A percentile compares a stretch with the other conserved stretches of the same genome.
Evolutionary conservation across 2,888 invertebrate genomes (phyloP).

Genomic region (Spisula solida): DNA sequence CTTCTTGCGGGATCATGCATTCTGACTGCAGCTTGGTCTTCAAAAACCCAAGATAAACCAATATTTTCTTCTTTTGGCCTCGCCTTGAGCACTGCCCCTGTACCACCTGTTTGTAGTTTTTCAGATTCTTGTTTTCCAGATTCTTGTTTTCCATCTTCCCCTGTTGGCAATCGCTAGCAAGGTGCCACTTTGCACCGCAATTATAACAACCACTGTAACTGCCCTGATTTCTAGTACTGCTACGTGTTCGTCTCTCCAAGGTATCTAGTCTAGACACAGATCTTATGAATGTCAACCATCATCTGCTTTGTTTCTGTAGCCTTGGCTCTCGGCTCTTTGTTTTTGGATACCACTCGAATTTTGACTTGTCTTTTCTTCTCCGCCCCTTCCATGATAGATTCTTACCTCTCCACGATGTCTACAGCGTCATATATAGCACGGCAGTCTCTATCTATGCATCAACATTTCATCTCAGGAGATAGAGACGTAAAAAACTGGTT

Average conservation of each 20-base stretch:
- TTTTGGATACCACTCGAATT: background rate
- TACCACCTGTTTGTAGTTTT: background rate
- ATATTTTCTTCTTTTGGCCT: conserved; percentile 16
- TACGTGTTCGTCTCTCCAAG: background rate
- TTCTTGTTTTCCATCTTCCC: background rate
- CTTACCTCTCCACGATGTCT: conserved; percentile 60
- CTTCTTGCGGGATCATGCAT: conserved; percentile 38
- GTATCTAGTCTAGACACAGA: background rate
- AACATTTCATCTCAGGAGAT: conserved; percentile 63
- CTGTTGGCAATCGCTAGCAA: background rate
- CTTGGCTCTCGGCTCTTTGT: background rate
- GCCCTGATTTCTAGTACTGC: background rate
- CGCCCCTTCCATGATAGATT: conserved; percentile 53
- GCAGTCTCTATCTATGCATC: conserved; percentile 67
- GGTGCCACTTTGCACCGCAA: background rate
- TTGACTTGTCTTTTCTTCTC: background rate
- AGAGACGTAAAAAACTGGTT: conserved; percentile 60
- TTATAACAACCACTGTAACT: background rate
- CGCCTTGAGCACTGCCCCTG: background rate
- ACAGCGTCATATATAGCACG: conserved; percentile 58
- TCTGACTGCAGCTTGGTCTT: conserved; percentile 19
- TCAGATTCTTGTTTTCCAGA: too few relatives aligned
- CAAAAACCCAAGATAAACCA: background rate
- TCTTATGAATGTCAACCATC: background rate
- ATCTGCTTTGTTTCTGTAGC: background rate